Conservation (phyloP, 2,113 vertebrate species). For the Osmerus eperlanus region DNA sequence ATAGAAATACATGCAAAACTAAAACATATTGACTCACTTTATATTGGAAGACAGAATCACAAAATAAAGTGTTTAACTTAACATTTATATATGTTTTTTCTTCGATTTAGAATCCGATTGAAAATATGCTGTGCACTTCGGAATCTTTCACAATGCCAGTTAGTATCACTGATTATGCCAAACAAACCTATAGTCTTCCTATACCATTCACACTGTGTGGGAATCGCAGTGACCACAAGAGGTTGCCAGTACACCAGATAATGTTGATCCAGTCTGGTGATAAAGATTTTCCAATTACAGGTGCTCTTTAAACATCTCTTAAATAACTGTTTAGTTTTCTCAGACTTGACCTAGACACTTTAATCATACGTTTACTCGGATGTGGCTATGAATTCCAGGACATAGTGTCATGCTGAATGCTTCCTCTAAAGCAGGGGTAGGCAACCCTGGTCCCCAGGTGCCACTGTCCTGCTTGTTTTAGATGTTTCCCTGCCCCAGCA, state of each 20-base stretch:
- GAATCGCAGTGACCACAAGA: constrained; percentile 22
- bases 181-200: too few relatives aligned
- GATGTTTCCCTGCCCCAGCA: too few relatives aligned
- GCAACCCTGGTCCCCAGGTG: too few relatives aligned
- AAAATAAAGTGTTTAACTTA: constrained; percentile 68
- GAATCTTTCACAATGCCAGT: too few relatives aligned
- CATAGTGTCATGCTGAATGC: too few relatives aligned
- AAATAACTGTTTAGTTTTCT: background rate
- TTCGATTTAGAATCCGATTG: background rate
- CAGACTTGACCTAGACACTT: background rate
- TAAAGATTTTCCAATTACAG: background rate
- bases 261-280: background rate
- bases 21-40: constrained; percentile 61
- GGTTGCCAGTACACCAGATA: constrained; percentile 6
- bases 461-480: too few relatives aligned
- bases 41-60: constrained; percentile 52
- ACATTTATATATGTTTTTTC: background rate
- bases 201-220: background rate
- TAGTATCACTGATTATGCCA: too few relatives aligned
- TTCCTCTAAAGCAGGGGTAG: too few relatives aligned
- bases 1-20: constrained; percentile 67
- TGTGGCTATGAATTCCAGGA: too few relatives aligned
- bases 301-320: background rate
- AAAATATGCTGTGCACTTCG: background rate
- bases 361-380: too few relatives aligned